These are phyloP conservation scores for Pandion haliaetus DNA, from an alignment of 2,113 vertebrate species.

Conservation along the genomic window DNA sequence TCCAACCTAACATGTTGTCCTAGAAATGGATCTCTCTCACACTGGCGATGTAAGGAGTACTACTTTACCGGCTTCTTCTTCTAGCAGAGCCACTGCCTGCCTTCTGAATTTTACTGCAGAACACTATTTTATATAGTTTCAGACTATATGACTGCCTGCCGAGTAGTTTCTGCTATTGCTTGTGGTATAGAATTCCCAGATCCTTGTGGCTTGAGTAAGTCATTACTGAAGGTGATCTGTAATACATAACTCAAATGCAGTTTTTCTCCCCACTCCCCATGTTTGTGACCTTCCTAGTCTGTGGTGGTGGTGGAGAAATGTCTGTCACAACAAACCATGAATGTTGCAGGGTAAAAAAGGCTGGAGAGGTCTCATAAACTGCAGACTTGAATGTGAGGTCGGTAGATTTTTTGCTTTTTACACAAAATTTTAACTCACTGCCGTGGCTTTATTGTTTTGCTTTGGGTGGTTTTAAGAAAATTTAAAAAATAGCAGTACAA, in stretches of 20 bases:
- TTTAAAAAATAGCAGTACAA: neutral
- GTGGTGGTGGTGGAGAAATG: neutral
- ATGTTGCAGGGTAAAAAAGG: neutral
- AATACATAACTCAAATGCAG: neutral
- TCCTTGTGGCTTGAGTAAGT: too few relatives aligned
- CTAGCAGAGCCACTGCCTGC: neutral
- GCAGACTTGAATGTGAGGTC: neutral
- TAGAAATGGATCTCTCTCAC: neutral
- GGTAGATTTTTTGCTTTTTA: neutral
- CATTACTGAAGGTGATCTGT: neutral
- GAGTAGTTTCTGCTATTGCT: neutral
- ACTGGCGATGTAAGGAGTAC: fast-evolving
- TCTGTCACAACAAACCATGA: neutral
- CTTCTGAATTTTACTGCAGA: neutral
- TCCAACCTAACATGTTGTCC: neutral
- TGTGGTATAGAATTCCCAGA: neutral
- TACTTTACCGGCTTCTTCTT: neutral
- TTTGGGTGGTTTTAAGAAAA: neutral
- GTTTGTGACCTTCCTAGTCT: neutral
- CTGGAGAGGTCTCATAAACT: too few relatives aligned
- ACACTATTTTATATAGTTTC: neutral
- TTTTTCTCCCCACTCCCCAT: neutral
- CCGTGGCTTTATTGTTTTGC: neutral
- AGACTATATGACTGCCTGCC: neutral
- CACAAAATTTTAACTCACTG: neutral